Evolutionary conservation across 2,888 invertebrate species (phyloP).

Genomic region (Drosophila rubida): DNA sequence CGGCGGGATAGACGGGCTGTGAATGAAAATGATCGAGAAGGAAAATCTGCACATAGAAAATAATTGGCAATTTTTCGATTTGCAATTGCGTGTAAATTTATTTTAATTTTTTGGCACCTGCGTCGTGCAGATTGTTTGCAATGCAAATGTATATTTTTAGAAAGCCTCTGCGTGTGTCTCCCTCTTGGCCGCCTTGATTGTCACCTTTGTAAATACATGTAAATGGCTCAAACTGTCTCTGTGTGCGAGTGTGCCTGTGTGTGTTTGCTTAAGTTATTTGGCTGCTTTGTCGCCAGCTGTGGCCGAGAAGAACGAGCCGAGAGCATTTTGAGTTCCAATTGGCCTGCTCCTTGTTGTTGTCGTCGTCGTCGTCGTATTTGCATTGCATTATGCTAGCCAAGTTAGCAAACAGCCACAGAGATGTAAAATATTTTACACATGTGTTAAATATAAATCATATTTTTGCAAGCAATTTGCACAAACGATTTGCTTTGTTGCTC

Average conservation of each 20-base stretch:
- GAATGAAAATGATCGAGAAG: conserved; percentile 26
- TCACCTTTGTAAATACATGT: conserved; percentile 22
- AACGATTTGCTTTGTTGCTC: conserved; percentile 66
- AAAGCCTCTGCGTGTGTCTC: conserved; percentile 47
- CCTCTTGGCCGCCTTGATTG: background rate
- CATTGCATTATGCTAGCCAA: conserved; percentile 69
- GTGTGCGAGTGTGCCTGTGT: conserved; percentile 11
- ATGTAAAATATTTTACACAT: conserved; percentile 61
- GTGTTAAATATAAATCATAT: conserved; percentile 76
- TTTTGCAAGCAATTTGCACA: conserved; percentile 74
- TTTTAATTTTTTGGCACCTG: conserved; percentile 72
- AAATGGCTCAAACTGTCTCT: conserved; percentile 39
- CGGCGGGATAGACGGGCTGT: background rate
- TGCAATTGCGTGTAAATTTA: conserved; percentile 78
- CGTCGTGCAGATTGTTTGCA: conserved; percentile 58
- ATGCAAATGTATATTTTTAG: conserved; percentile 67
- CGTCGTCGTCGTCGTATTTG: conserved; percentile 60
- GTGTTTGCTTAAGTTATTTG: conserved; percentile 72
- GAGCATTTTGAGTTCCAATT: conserved; percentile 49
- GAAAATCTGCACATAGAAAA: conserved; percentile 55
- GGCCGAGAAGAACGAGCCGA: conserved; percentile 15
- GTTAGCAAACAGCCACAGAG: conserved; percentile 26
- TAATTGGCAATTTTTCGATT: conserved; percentile 74
- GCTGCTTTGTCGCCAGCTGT: conserved; percentile 67
- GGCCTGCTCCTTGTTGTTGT: conserved; percentile 36